A percentile compares a stretch with the other conserved stretches of the same genome.
These are phyloP conservation scores for Scaptomyza tumidula DNA, from an alignment of 2,888 invertebrate species.

Conservation along the genomic window DNA sequence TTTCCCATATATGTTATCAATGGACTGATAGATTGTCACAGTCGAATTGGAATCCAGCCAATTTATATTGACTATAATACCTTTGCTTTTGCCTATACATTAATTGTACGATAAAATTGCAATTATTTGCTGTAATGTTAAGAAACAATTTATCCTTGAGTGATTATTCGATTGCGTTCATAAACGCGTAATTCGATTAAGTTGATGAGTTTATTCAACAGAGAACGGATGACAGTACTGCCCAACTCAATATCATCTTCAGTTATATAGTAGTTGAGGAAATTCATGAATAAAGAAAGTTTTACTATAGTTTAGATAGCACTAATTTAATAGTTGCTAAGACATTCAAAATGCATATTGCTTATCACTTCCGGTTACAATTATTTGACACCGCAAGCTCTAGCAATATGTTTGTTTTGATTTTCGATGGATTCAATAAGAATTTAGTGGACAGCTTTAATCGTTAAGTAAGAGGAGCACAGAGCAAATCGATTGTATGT, in stretches of 20 bases:
- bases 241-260: background rate
- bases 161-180: background rate
- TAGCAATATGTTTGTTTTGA: too few species aligned
- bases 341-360: background rate
- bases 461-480: slow-evolving; percentile 1
- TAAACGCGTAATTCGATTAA: background rate
- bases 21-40: background rate
- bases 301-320: background rate
- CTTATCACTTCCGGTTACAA: background rate
- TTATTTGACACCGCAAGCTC: background rate
- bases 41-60: background rate
- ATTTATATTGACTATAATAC: background rate
- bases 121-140: background rate
- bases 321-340: background rate
- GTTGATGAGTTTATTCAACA: background rate
- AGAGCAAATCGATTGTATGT: slow-evolving; percentile 6
- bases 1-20: background rate
- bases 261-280: background rate
- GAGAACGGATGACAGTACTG: background rate
- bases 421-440: too few species aligned
- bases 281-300: background rate
- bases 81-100: background rate
- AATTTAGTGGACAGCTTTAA: background rate
- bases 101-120: background rate
- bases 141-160: background rate